Evolutionary conservation across 2,113 vertebrate species (phyloP).

Genomic region (Diadophis punctatus): DNA sequence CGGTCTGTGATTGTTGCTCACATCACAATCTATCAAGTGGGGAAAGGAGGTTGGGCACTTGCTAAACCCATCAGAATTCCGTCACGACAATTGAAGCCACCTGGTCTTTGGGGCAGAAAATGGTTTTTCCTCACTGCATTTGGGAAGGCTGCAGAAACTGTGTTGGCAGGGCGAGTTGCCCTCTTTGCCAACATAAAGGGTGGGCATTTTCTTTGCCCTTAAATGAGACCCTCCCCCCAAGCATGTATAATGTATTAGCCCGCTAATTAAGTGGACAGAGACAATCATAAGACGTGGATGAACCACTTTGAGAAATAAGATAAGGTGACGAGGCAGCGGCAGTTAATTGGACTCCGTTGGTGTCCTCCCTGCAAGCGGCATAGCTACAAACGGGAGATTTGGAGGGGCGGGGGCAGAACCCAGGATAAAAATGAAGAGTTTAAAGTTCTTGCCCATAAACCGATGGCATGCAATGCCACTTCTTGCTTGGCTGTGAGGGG

Average conservation of each 20-base stretch:
- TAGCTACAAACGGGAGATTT: not conserved
- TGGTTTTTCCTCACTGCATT: constrained; percentile 33
- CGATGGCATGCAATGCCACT: not conserved
- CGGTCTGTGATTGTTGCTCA: constrained; percentile 93
- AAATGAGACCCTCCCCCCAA: not conserved
- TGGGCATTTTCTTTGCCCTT: not conserved
- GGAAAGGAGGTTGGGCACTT: constrained; percentile 76
- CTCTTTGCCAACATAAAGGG: not conserved
- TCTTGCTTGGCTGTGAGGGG: constrained; percentile 34
- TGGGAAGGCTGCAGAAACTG: constrained; percentile 21
- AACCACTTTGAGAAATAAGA: not conserved
- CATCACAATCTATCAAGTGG: constrained; percentile 80
- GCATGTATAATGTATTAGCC: fast-evolving
- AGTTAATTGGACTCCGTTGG: not conserved
- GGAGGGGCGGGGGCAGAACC: no score
- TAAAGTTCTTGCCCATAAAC: not conserved
- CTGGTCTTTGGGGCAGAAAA: constrained; percentile 70
- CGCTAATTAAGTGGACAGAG: not conserved
- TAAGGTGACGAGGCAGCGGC: not conserved
- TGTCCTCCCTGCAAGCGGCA: not conserved
- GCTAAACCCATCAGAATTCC: constrained; percentile 70
- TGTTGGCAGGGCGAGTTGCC: not conserved
- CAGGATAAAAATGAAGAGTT: not conserved
- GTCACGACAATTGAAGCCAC: constrained; percentile 69
- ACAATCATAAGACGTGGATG: not conserved